phyloP scores from a whole-genome alignment of 2,797 vertebrate genomes.

The Clangula hyemalis region DNA sequence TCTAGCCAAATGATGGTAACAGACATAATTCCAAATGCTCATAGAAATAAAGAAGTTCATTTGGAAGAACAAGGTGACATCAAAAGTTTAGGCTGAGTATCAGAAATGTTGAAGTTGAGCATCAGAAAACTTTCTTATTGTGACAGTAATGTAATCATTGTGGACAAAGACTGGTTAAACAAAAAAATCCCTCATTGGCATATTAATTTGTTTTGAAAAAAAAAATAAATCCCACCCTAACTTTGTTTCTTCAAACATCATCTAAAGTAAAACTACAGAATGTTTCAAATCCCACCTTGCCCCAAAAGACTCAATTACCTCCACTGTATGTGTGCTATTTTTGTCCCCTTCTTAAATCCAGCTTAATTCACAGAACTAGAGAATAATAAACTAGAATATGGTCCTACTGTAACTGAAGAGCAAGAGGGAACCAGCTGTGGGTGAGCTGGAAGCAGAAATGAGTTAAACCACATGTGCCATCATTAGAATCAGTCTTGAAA shows the following conservation, averaged over 20 bases:
- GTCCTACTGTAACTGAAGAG: neutral
- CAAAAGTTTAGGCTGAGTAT: neutral
- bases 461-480: neutral
- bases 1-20: neutral
- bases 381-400: neutral
- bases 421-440: neutral
- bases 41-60: neutral
- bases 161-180: neutral
- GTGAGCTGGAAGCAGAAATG: neutral
- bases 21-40: neutral
- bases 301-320: neutral
- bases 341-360: neutral
- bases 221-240: neutral
- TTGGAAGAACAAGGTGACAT: neutral
- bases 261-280: neutral
- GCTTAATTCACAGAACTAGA: neutral
- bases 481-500: neutral
- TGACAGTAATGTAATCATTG: neutral
- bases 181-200: neutral
- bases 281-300: neutral
- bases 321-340: fast-evolving
- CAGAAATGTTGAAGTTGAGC: neutral
- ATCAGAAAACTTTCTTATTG: neutral
- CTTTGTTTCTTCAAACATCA: neutral
- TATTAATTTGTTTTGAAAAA: neutral